Evolutionary conservation across 2,113 vertebrate genomes (phyloP).

Genomic region (Phasianus colchicus): DNA sequence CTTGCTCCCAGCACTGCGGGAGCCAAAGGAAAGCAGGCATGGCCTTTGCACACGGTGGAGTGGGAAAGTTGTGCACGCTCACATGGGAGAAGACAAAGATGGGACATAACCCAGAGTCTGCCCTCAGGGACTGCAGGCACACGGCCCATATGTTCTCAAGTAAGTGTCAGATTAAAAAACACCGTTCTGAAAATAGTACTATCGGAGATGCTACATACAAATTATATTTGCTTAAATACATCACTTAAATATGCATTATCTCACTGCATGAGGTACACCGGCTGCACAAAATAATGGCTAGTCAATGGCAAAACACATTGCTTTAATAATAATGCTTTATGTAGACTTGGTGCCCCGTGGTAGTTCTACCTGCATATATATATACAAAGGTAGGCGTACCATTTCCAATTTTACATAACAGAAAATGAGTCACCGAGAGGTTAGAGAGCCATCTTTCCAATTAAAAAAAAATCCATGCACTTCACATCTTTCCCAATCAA

Average conservation of each 20-base stretch:
- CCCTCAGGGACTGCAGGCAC: not conserved
- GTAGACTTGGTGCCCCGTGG: not conserved
- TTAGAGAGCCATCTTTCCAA: not conserved
- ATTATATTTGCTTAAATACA: not conserved
- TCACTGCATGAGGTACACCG: not conserved
- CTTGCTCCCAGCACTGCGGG: not conserved
- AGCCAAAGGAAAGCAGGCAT: not conserved
- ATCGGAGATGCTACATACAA: not conserved
- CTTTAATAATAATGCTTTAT: not conserved
- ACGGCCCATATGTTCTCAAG: not conserved
- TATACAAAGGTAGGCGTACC: not conserved
- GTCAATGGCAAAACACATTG: not conserved
- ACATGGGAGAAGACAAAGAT: not conserved
- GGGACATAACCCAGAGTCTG: not conserved
- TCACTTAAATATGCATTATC: not conserved
- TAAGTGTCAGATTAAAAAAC: not conserved
- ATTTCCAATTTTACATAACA: not conserved
- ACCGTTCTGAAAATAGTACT: not conserved
- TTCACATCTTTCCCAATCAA: not conserved
- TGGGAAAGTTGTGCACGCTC: not conserved
- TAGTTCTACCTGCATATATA: fast-evolving
- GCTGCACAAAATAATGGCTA: not conserved
- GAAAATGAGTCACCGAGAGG: not conserved
- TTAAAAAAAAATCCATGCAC: not conserved
- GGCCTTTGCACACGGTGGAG: not conserved